A percentile compares a stretch with the other conserved stretches of the same genome.
phyloP scores from a whole-genome alignment of 2,113 vertebrate species.

The Paramormyrops kingsleyae region DNA sequence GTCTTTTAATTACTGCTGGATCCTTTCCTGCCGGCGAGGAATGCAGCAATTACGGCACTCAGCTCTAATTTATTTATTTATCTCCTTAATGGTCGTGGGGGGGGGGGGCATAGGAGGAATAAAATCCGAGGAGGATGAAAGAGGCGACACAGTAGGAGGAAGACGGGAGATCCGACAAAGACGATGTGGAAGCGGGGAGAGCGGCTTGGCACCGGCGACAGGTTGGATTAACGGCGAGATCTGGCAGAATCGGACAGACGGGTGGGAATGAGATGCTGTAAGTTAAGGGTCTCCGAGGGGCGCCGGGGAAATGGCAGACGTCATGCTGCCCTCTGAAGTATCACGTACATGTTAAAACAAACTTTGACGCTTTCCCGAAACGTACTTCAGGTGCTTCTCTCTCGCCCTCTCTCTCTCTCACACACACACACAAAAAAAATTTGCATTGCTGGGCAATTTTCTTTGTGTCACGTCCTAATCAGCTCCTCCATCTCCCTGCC shows the following conservation, averaged over 20 bases:
- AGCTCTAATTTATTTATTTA: conserved; percentile 26
- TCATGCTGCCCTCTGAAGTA: neutral
- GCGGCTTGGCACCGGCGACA: conserved; percentile 61
- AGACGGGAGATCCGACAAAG: conserved; percentile 54
- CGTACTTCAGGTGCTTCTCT: neutral
- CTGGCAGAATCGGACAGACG: conserved; percentile 65
- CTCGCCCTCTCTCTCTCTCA: too few species aligned
- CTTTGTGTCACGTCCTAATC: conserved; percentile 64
- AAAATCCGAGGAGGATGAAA: conserved; percentile 60
- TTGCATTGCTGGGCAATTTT: conserved; percentile 69
- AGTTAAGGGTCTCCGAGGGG: neutral
- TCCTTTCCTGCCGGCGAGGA: conserved; percentile 63
- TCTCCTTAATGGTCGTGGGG: conserved; percentile 49
- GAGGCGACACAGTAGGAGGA: conserved; percentile 51
- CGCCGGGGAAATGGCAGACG: neutral
- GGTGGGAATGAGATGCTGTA: conserved; percentile 48
- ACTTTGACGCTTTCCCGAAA: neutral
- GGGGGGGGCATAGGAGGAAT: conserved; percentile 40
- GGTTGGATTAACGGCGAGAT: conserved; percentile 69
- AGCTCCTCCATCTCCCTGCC: conserved; percentile 55
- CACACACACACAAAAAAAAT: conserved; percentile 33
- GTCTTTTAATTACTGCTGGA: conserved; percentile 62
- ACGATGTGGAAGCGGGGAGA: conserved; percentile 57
- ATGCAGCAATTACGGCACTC: conserved; percentile 67
- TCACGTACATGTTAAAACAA: neutral